phyloP scores from a whole-genome alignment of 2,888 invertebrate genomes.

The Caenorhabditis uteleia region DNA sequence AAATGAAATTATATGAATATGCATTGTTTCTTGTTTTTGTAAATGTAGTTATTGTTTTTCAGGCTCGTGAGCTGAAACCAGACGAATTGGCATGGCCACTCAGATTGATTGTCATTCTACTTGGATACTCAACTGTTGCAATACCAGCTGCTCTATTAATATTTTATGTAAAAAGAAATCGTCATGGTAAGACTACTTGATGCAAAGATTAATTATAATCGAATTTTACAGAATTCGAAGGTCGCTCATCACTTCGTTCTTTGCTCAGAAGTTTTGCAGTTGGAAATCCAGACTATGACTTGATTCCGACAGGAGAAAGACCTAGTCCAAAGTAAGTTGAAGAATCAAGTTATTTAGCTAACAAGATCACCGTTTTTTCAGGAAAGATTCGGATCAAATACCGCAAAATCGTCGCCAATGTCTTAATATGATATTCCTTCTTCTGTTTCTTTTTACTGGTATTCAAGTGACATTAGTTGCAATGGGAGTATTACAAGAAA shows the following conservation, averaged over 20 bases:
- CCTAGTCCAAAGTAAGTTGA: constrained; percentile 1
- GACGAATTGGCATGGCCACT: constrained; percentile 61
- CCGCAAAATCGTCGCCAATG: constrained; percentile 30
- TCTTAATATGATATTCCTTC: constrained; percentile 40
- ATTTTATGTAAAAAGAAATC: constrained; percentile 44
- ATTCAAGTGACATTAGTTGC: constrained; percentile 78
- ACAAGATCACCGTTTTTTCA: not conserved
- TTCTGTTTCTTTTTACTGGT: constrained; percentile 84
- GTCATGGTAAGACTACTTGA: constrained; percentile 31
- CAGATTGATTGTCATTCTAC: constrained; percentile 56
- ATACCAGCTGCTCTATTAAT: constrained; percentile 56
- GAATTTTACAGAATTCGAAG: constrained; percentile 25
- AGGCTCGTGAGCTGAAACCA: constrained; percentile 40
- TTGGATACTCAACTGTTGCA: constrained; percentile 61
- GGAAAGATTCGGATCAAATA: constrained; percentile 22
- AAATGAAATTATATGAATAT: not conserved
- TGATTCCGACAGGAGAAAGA: constrained; percentile 28
- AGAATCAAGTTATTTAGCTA: not conserved
- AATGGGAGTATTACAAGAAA: constrained; percentile 92
- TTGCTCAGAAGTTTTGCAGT: constrained; percentile 55
- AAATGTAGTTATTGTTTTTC: constrained; percentile 2
- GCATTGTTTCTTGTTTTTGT: too few relatives aligned
- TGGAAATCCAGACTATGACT: constrained; percentile 58
- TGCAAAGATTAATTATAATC: not conserved
- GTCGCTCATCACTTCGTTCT: constrained; percentile 10